A percentile compares a stretch with the other conserved stretches of the same genome.
phyloP scores from a whole-genome alignment of 2,888 invertebrate genomes.

The Cremastinae sp. region DNA sequence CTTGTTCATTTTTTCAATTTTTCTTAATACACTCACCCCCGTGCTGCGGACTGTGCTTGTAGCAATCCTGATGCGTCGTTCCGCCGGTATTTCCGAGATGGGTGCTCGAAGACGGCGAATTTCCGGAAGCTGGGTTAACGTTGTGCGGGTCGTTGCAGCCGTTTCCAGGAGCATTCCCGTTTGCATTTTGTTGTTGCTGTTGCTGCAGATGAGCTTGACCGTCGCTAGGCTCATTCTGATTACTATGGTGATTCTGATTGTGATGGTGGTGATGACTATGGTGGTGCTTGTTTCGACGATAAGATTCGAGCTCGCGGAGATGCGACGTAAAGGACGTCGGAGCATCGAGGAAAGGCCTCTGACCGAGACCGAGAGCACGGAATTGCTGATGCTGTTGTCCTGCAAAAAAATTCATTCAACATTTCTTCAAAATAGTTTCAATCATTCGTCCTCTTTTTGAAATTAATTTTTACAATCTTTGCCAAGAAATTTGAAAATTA shows the following conservation, averaged over 20 bases:
- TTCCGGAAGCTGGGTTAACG: slow-evolving; percentile 70
- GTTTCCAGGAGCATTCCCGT: slow-evolving; percentile 71
- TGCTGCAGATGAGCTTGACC: slow-evolving; percentile 54
- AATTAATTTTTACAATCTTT: no score
- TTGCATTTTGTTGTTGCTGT: slow-evolving; percentile 60
- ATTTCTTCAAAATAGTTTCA: no score
- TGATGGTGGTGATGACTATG: slow-evolving; percentile 77
- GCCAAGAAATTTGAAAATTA: no score
- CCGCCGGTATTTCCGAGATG: slow-evolving; percentile 72
- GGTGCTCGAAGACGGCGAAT: slow-evolving; percentile 74
- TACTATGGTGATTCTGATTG: slow-evolving; percentile 69
- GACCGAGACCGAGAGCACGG: slow-evolving; percentile 87
- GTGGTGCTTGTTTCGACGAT: slow-evolving; percentile 85
- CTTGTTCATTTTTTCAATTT: no score
- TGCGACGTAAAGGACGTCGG: slow-evolving; percentile 84
- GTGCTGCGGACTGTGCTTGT: slow-evolving; percentile 79
- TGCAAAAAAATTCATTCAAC: slow-evolving; percentile 63
- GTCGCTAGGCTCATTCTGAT: slow-evolving; percentile 51
- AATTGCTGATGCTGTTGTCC: slow-evolving; percentile 85
- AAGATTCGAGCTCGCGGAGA: slow-evolving; percentile 86
- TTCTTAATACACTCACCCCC: slow-evolving; percentile 74
- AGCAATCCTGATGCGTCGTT: slow-evolving; percentile 78
- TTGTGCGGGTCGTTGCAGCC: slow-evolving; percentile 72
- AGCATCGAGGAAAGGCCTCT: slow-evolving; percentile 85
- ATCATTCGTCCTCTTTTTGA: no score